A percentile compares a stretch with the other conserved stretches of the same genome.
phyloP scores from a whole-genome alignment of 2,888 invertebrate genomes.

The Lampropteryx suffumata region DNA sequence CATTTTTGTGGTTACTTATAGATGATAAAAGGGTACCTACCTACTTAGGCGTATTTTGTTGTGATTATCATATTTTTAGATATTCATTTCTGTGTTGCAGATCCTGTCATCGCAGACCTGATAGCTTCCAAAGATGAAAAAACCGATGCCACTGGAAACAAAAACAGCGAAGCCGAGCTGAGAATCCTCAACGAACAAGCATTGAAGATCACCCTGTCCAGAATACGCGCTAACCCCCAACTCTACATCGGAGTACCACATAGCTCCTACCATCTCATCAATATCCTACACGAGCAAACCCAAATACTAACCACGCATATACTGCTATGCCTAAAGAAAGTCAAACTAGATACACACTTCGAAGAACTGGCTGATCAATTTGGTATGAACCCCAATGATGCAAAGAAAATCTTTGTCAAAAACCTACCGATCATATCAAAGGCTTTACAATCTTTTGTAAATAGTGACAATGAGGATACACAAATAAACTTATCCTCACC shows the following conservation, averaged over 20 bases:
- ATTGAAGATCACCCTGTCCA: constrained; percentile 1
- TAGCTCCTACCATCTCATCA: constrained; percentile 3
- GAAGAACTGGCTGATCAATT: constrained; percentile 10
- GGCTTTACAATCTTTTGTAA: not conserved
- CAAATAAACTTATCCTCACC: not conserved
- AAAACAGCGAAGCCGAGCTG: not conserved
- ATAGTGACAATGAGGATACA: not conserved
- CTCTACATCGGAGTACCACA: constrained; percentile 9
- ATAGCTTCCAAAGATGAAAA: too few species aligned
- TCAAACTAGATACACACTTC: constrained; percentile 4
- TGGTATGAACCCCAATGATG: not conserved
- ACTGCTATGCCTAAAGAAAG: constrained; percentile 6
- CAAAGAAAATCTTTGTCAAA: not conserved
- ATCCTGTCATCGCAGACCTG: too few species aligned
- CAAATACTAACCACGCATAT: not conserved
- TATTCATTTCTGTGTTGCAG: not conserved
- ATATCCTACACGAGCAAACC: not conserved
- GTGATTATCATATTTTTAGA: too few species aligned
- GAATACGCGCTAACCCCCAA: constrained; percentile 1
- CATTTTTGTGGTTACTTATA: too few species aligned
- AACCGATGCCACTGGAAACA: too few species aligned
- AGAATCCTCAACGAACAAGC: not conserved
- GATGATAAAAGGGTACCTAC: too few species aligned
- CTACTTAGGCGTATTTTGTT: too few species aligned
- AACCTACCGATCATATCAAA: not conserved